Base-by-base conservation (phyloP, 2,888 invertebrate genomes). In the Amblyjoppa proteus region DNA sequence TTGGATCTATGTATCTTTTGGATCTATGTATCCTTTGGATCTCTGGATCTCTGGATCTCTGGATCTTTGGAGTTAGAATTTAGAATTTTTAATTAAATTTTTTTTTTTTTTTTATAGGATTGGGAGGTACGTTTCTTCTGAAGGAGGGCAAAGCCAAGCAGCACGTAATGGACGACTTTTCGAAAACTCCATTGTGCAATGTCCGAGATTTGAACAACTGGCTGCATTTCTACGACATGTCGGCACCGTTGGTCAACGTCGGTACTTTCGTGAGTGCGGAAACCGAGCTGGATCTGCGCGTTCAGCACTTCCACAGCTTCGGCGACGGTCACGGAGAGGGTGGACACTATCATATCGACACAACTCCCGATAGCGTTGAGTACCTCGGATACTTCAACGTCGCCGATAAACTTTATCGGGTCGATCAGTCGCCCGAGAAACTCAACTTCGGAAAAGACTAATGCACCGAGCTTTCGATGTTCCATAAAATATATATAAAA, bases 111-210 rank as follows among this genome's bases (percentile, higher is more conserved):
- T 58, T 58, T 38, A 2, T 56, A 97, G 98, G 97, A 79, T 93
- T 99, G 81, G 99, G 99, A 82, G 99, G 99, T 79, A 95, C 97
- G 61, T 99, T 99, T 94, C 91, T 98, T 75, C 94, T 99, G 75
- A 97, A 96, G 90, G 95, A 96, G 88, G 99, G 99, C 1, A 96
- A 96, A 92, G 98, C 96, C 0, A 97, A 97, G 93, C 97, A 98
- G 93, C 99, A 99, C 95, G 97, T 99, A 87, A 99, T 99, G 99
- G 97, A 98, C 53, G 98, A 98, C 93, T 99, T 99, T 94, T 97
- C 98, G 0, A 92, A 94, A 83, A 95, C 95, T 1, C 97, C 98
- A 28, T 94, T 99, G 77, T 95, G 95, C 77, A 95, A 95, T 13
- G 97, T 97, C 89, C 95, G 95, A 7, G 96, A 97, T 90, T 95